Percentiles rank a stretch among this genome's conserved stretches.
These are phyloP conservation scores for Eleginops maclovinus DNA, from an alignment of 2,113 vertebrate species.

Conservation along the genomic window DNA sequence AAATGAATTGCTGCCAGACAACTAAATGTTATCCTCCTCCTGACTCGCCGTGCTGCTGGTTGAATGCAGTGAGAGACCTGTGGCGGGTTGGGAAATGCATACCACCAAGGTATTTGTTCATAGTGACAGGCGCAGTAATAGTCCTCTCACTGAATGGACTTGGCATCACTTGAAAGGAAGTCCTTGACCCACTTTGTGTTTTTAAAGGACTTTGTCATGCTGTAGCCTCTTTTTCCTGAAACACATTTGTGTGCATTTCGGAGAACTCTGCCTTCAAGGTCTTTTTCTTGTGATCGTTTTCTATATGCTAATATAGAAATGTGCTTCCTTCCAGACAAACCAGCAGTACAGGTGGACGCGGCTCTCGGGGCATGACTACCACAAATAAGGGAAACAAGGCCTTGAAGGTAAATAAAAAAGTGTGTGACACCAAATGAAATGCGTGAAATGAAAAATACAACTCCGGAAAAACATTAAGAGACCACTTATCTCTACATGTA, in stretches of 20 bases:
- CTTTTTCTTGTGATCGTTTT: neutral
- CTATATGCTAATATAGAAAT: conserved; percentile 1
- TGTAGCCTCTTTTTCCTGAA: conserved; percentile 9
- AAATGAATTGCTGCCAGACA: conserved; percentile 49
- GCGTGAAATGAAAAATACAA: neutral
- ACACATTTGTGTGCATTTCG: neutral
- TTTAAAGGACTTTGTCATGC: conserved; percentile 50
- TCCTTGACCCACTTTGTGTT: conserved; percentile 75
- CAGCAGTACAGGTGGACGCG: conserved; percentile 81
- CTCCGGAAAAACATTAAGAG: too few species aligned
- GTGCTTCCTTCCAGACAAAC: conserved; percentile 81
- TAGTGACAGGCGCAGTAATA: conserved; percentile 43
- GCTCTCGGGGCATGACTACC: conserved; percentile 98
- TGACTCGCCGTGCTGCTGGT: conserved; percentile 20
- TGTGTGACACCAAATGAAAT: neutral
- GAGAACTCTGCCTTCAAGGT: neutral
- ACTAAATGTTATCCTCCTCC: conserved; percentile 47
- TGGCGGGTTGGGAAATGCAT: neutral
- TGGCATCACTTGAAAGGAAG: conserved; percentile 45
- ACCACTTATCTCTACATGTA: too few species aligned
- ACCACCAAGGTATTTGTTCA: conserved; percentile 42
- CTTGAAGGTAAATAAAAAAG: conserved; percentile 93
- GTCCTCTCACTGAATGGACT: conserved; percentile 28
- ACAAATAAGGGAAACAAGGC: conserved; percentile 99
- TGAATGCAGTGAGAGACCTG: conserved; percentile 5